phyloP scores from a whole-genome alignment of 2,797 vertebrate genomes.

The Enteromius treurensis region DNA sequence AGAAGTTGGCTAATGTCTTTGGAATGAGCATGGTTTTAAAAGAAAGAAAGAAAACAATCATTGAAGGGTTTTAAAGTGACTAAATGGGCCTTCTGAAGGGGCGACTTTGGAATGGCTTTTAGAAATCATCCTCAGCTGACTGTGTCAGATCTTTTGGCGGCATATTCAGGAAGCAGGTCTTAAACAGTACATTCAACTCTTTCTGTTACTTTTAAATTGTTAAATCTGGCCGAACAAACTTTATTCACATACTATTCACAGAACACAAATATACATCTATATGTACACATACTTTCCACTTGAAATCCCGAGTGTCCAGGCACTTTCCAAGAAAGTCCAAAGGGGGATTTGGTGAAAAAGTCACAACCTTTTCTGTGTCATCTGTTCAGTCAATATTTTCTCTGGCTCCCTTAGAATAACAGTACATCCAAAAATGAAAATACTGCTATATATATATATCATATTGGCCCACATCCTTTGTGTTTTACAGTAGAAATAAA shows the following conservation, averaged over 20 bases:
- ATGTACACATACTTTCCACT: slow-evolving; percentile 75
- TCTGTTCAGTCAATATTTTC: background rate
- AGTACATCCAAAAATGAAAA: background rate
- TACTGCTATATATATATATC: background rate
- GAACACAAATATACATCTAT: slow-evolving; percentile 81
- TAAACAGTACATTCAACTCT: slow-evolving; percentile 80
- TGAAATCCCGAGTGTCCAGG: slow-evolving; percentile 73
- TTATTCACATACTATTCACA: slow-evolving; percentile 84
- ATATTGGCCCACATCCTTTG: background rate
- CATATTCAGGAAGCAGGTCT: slow-evolving; percentile 69
- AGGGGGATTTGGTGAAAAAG: background rate
- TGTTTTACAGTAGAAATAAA: background rate
- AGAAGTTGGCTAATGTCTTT: slow-evolving; percentile 59
- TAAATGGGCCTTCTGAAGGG: slow-evolving; percentile 49
- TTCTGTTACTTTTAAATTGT: slow-evolving; percentile 65
- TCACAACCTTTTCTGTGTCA: background rate
- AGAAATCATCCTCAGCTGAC: slow-evolving; percentile 57
- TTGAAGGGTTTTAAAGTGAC: slow-evolving; percentile 55
- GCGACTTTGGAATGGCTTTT: slow-evolving; percentile 61
- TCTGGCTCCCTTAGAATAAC: background rate
- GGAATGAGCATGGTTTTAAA: slow-evolving; percentile 57
- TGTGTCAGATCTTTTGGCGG: slow-evolving; percentile 61
- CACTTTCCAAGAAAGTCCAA: slow-evolving; percentile 72
- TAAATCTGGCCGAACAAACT: slow-evolving; percentile 77
- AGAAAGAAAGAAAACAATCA: slow-evolving; percentile 55